Conservation (phyloP, 2,888 invertebrate genomes). For the Rhingia campestris region DNA sequence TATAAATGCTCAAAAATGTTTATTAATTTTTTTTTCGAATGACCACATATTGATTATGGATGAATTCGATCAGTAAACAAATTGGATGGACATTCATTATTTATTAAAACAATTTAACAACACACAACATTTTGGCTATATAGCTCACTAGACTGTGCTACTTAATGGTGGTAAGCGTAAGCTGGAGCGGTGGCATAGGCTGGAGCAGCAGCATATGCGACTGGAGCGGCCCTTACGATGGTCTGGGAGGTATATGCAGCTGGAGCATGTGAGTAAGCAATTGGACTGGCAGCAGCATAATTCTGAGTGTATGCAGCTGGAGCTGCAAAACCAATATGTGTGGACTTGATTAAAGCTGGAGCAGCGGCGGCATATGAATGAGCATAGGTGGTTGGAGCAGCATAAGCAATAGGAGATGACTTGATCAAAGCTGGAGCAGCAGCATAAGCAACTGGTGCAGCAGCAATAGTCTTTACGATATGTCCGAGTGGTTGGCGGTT, state of each 20-base stretch:
- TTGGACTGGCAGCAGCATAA: slow-evolving; percentile 22
- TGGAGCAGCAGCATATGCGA: slow-evolving; percentile 34
- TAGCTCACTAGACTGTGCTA: background rate
- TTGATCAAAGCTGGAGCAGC: slow-evolving; percentile 28
- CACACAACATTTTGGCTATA: background rate
- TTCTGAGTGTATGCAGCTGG: slow-evolving; percentile 38
- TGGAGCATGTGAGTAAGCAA: slow-evolving; percentile 22
- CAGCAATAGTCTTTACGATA: slow-evolving; percentile 40
- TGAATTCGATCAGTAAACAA: background rate
- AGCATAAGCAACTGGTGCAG: slow-evolving; percentile 51
- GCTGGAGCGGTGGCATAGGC: slow-evolving; percentile 38
- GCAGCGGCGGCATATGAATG: slow-evolving; percentile 54
- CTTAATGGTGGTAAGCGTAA: slow-evolving; percentile 58
- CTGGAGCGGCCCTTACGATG: slow-evolving; percentile 42
- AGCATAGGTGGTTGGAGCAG: slow-evolving; percentile 48
- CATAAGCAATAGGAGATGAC: slow-evolving; percentile 41
- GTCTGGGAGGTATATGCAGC: slow-evolving; percentile 48
- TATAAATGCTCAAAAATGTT: too few species aligned
- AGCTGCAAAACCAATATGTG: slow-evolving; percentile 43
- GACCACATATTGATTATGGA: slow-evolving; percentile 76
- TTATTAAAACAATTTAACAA: slow-evolving; percentile 12
- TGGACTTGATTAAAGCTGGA: slow-evolving; percentile 46
- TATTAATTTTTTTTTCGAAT: too few species aligned
- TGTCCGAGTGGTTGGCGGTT: slow-evolving; percentile 79
- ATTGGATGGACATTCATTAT: background rate